phyloP scores from a whole-genome alignment of 2,797 vertebrate species.

The Sebastes taczanowskii region DNA sequence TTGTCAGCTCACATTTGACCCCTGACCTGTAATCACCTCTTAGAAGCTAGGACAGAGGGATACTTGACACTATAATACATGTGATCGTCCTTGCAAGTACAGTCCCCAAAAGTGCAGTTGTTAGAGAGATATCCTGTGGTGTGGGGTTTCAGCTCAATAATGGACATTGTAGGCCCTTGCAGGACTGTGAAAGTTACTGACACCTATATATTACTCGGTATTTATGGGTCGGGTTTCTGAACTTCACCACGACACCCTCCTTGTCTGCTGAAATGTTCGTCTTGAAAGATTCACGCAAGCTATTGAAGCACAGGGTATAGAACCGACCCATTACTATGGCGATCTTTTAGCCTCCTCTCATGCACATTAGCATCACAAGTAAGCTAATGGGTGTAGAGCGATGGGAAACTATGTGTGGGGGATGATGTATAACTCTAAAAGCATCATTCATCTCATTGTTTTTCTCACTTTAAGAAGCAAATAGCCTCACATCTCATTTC shows the following conservation, averaged over 20 bases:
- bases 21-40: background rate
- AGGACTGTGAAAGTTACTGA: slow-evolving; percentile 34
- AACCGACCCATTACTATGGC: background rate
- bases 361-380: background rate
- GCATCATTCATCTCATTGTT: background rate
- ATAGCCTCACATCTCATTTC: background rate
- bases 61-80: slow-evolving; percentile 27
- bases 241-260: background rate
- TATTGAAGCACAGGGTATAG: background rate
- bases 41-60: background rate
- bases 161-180: slow-evolving; percentile 6
- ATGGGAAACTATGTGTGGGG: background rate
- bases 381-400: background rate
- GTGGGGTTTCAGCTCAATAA: slow-evolving; percentile 19
- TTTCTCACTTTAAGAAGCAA: background rate
- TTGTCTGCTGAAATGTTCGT: background rate
- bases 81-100: background rate
- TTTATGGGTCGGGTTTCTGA: slow-evolving; percentile 33
- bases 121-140: slow-evolving; percentile 1
- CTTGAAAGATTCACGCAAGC: background rate
- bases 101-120: slow-evolving; percentile 9
- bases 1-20: background rate
- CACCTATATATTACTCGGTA: slow-evolving; percentile 28
- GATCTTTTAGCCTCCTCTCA: background rate
- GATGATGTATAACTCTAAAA: background rate